phyloP scores from a whole-genome alignment of 2,113 vertebrate species.

The Crypturellus undulatus region DNA sequence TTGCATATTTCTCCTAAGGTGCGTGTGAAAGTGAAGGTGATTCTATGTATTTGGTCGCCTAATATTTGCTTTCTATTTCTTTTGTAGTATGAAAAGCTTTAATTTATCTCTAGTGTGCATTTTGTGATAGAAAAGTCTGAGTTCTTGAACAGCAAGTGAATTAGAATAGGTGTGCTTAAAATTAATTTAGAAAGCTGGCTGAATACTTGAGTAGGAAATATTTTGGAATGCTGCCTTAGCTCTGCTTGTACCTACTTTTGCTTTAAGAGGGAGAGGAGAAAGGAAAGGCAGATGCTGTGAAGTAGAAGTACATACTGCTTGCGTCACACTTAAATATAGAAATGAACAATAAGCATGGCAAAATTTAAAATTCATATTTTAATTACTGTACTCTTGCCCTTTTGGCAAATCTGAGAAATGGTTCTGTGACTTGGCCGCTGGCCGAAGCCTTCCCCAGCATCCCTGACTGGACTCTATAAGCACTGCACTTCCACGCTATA shows the following conservation, averaged over 20 bases:
- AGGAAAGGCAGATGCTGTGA: background rate
- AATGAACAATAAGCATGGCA: background rate
- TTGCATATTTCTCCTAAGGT: background rate
- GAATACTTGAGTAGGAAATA: background rate
- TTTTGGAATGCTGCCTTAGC: background rate
- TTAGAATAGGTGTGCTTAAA: background rate
- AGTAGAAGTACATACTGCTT: background rate
- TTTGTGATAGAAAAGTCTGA: background rate
- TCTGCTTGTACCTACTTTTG: background rate
- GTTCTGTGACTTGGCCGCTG: background rate
- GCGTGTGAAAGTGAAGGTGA: background rate
- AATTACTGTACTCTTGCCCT: background rate
- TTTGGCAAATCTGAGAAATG: background rate
- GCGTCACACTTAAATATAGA: background rate
- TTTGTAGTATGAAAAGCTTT: background rate
- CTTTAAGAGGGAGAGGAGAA: background rate
- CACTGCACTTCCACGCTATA: background rate
- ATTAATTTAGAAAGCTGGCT: background rate
- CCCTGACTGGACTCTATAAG: background rate
- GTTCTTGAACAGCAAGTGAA: background rate
- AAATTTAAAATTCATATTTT: background rate
- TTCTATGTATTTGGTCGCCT: background rate
- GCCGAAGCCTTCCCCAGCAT: background rate
- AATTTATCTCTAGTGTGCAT: background rate
- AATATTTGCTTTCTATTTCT: background rate